A percentile compares a stretch with the other conserved stretches of the same genome.
Evolutionary conservation across 35 echinoderm and acorn worm genomes (phyloP).

Genomic region (Apostichopus californicus): DNA sequence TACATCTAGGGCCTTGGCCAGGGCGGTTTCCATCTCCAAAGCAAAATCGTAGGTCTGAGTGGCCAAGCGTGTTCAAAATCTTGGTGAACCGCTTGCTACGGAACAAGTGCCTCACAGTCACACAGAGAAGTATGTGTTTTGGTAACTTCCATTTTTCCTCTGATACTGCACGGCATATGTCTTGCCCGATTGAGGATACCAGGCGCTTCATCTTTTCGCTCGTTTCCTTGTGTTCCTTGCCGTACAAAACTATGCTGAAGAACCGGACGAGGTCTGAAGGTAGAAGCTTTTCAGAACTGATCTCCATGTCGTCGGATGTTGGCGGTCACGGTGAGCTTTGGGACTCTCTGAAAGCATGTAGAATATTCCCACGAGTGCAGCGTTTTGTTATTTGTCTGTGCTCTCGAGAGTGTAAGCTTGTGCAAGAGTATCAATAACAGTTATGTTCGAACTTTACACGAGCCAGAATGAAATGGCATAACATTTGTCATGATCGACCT

Average conservation of each 20-base stretch:
- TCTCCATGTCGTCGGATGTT: slow-evolving; percentile 17
- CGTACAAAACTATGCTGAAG: slow-evolving; percentile 24
- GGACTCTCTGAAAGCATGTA: slow-evolving; percentile 3
- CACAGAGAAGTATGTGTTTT: slow-evolving; percentile 78
- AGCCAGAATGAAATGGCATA: slow-evolving; percentile 6
- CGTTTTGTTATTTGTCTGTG: slow-evolving; percentile 18
- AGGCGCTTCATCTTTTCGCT: slow-evolving; percentile 42
- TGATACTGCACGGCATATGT: slow-evolving; percentile 73
- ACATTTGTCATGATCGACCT: slow-evolving; percentile 5
- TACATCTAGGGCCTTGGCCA: slow-evolving; percentile 58
- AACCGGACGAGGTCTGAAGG: not conserved
- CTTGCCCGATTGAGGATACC: slow-evolving; percentile 49
- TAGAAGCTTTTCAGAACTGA: slow-evolving; percentile 15
- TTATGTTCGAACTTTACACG: not conserved
- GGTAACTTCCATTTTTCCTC: slow-evolving; percentile 76
- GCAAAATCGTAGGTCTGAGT: slow-evolving; percentile 64
- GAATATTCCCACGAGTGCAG: not conserved
- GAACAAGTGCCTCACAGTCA: slow-evolving; percentile 59
- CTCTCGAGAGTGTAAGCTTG: slow-evolving; percentile 38
- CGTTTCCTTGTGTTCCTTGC: not conserved
- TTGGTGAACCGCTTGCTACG: slow-evolving; percentile 62
- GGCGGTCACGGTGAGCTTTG: not conserved
- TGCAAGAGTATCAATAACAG: not conserved
- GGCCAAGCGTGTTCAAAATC: slow-evolving; percentile 62
- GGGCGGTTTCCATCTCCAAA: slow-evolving; percentile 64